These are phyloP conservation scores for Gerris buenoi DNA, from an alignment of 1,140 invertebrate genomes.

Conservation along the genomic window DNA sequence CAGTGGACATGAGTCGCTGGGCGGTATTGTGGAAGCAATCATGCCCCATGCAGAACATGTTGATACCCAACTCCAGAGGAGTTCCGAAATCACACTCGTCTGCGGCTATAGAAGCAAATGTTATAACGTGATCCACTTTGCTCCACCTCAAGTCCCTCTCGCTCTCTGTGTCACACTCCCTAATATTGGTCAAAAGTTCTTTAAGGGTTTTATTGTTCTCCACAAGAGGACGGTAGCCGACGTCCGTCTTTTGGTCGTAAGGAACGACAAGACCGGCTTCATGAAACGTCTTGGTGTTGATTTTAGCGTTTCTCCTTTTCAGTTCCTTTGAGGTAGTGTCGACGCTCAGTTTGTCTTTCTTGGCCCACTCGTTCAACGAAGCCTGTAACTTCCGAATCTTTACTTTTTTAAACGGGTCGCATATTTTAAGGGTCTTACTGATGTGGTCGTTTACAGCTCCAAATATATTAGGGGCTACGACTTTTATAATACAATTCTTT, in stretches of 20 bases:
- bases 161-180: slow-evolving; percentile 38
- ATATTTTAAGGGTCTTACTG: slow-evolving; percentile 40
- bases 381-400: slow-evolving; percentile 41
- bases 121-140: slow-evolving; percentile 56
- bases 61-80: slow-evolving; percentile 70
- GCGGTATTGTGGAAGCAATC: slow-evolving; percentile 47
- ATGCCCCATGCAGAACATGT: slow-evolving; percentile 63
- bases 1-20: slow-evolving; percentile 48
- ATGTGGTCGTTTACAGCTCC: slow-evolving; percentile 60
- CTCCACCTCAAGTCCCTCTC: slow-evolving; percentile 42
- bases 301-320: slow-evolving; percentile 44
- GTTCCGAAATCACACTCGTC: slow-evolving; percentile 92
- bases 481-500: slow-evolving; percentile 48
- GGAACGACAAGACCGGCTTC: slow-evolving; percentile 78
- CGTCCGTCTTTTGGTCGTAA: slow-evolving; percentile 56
- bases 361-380: slow-evolving; percentile 46
- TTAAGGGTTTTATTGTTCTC: slow-evolving; percentile 52
- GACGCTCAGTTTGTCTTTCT: slow-evolving; percentile 43
- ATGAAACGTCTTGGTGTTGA: slow-evolving; percentile 68
- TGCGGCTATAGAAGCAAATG: slow-evolving; percentile 67
- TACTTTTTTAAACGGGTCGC: slow-evolving; percentile 48
- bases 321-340: slow-evolving; percentile 42
- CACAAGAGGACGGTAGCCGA: slow-evolving; percentile 63
- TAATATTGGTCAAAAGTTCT: slow-evolving; percentile 45
- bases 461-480: slow-evolving; percentile 71